phyloP scores from a whole-genome alignment of 2,888 invertebrate genomes.

The Dorcus parallelipipedus region DNA sequence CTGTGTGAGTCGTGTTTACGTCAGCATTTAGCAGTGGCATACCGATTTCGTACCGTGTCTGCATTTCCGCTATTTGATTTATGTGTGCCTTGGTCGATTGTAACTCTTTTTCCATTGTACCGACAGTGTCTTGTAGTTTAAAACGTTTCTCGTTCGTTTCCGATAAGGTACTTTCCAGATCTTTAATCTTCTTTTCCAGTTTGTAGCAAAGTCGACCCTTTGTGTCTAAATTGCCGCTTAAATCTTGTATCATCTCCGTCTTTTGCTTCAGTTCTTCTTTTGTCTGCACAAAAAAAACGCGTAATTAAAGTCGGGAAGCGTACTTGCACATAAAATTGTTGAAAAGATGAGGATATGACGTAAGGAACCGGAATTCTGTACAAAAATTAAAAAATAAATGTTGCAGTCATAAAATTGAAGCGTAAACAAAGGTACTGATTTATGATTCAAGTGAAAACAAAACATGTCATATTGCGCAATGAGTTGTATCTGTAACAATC shows the following conservation, averaged over 20 bases:
- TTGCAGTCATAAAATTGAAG: too few species aligned
- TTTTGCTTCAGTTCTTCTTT: slow-evolving; percentile 31
- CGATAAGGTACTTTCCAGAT: slow-evolving; percentile 37
- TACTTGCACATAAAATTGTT: too few species aligned
- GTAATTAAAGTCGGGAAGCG: too few species aligned
- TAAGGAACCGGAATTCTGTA: too few species aligned
- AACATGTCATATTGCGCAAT: too few species aligned
- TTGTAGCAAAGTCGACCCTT: slow-evolving; percentile 33
- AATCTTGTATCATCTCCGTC: slow-evolving; percentile 35
- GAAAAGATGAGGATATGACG: too few species aligned
- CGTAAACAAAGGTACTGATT: too few species aligned
- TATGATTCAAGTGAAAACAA: too few species aligned
- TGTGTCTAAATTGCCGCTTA: slow-evolving; percentile 35
- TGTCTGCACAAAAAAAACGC: slow-evolving; percentile 22
- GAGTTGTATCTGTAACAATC: too few species aligned
- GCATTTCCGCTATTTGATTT: slow-evolving; percentile 37
- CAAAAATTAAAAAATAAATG: too few species aligned
- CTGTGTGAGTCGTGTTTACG: not conserved
- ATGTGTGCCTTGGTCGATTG: slow-evolving; percentile 42
- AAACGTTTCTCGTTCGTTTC: slow-evolving; percentile 42
- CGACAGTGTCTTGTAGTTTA: slow-evolving; percentile 42
- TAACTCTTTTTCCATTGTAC: slow-evolving; percentile 42
- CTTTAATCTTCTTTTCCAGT: slow-evolving; percentile 37
- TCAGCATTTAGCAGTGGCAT: slow-evolving; percentile 7
- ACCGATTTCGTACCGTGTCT: slow-evolving; percentile 39